phyloP scores from a whole-genome alignment of 2,888 invertebrate species.

The Dicranocentrus wangi region DNA sequence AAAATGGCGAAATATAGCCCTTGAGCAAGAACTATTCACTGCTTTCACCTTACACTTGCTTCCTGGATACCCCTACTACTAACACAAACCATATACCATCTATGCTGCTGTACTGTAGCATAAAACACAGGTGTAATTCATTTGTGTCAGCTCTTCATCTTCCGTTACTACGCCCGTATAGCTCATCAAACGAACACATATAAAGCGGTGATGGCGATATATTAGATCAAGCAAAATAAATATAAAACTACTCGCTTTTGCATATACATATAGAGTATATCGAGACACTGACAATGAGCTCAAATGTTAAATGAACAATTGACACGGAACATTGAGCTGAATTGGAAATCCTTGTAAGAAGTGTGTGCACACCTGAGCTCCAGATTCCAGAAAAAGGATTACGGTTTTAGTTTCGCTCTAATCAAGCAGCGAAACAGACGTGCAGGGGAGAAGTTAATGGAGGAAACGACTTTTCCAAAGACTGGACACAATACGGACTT shows the following conservation, averaged over 20 bases:
- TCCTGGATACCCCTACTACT: too few relatives aligned
- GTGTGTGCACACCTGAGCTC: background rate
- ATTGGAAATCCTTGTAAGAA: background rate
- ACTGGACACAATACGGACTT: background rate
- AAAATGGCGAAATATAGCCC: too few relatives aligned
- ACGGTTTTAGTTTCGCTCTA: background rate
- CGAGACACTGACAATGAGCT: background rate
- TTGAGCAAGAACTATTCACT: too few relatives aligned
- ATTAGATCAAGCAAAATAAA: background rate
- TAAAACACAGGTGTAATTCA: too few relatives aligned
- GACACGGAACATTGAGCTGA: background rate
- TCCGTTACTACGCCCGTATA: too few relatives aligned
- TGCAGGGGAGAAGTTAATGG: background rate
- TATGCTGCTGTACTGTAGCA: too few relatives aligned
- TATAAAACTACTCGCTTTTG: background rate
- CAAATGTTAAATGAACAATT: background rate
- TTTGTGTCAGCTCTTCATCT: too few relatives aligned
- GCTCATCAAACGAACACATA: background rate
- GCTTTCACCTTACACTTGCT: too few relatives aligned
- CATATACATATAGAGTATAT: background rate
- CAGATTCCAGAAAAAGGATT: conserved; percentile 1
- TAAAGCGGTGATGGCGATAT: background rate
- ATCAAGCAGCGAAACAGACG: background rate
- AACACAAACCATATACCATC: too few relatives aligned
- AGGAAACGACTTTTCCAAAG: background rate